Conservation (phyloP, 1,140 invertebrate genomes). For the Triops longicaudatus region DNA sequence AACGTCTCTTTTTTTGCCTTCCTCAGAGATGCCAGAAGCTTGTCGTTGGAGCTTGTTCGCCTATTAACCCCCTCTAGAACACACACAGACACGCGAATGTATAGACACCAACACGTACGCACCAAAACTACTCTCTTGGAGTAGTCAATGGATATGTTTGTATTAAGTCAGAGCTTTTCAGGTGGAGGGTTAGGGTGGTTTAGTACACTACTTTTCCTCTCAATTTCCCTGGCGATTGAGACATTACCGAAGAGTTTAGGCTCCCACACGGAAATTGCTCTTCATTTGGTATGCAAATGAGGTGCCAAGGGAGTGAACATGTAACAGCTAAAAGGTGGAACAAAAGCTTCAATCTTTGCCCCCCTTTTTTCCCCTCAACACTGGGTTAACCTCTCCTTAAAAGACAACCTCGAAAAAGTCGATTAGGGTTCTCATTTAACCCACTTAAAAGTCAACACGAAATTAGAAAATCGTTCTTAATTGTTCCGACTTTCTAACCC, state of each 20-base stretch:
- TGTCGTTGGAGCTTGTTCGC: not conserved
- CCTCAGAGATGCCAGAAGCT: not conserved
- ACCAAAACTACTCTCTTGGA: not conserved
- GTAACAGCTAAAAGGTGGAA: constrained; percentile 8
- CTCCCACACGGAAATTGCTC: not conserved
- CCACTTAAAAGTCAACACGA: not conserved
- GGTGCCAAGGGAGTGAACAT: not conserved
- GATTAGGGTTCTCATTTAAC: not conserved
- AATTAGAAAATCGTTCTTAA: not conserved
- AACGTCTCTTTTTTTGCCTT: not conserved
- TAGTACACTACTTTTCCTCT: not conserved
- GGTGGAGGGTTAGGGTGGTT: not conserved
- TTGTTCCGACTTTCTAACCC: not conserved
- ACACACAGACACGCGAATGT: not conserved
- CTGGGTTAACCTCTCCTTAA: not conserved
- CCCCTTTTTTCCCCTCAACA: not conserved
- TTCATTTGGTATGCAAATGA: constrained; percentile 12
- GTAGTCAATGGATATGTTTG: not conserved
- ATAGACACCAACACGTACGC: no score
- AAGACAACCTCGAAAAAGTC: not conserved
- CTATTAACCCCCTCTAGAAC: not conserved
- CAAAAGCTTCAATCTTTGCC: not conserved
- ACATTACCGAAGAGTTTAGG: constrained; percentile 7
- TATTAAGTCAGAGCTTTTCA: not conserved
- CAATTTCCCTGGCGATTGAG: not conserved